A percentile compares a stretch with the other conserved stretches of the same genome.
These are phyloP conservation scores for Bucorvus abyssinicus DNA, from an alignment of 2,797 vertebrate species.

Conservation along the genomic window DNA sequence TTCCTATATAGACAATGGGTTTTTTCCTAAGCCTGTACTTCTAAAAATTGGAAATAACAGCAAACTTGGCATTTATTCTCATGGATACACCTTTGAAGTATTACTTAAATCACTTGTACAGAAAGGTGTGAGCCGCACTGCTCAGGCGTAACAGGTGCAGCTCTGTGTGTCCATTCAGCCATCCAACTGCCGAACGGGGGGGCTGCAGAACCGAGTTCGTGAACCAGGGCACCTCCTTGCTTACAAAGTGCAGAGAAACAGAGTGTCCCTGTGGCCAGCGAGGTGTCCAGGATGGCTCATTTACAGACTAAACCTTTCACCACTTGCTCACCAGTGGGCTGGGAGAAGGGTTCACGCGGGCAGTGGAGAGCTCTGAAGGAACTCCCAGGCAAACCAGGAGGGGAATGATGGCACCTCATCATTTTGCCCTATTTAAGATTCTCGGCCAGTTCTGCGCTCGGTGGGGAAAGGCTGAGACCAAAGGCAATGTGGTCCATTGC, in stretches of 20 bases:
- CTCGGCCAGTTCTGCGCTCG: rapidly evolving
- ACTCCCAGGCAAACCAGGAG: rapidly evolving
- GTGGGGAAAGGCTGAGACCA: rapidly evolving
- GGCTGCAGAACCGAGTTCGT: rapidly evolving
- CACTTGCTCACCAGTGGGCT: rapidly evolving
- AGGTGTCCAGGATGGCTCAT: rapidly evolving
- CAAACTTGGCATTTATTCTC: neutral
- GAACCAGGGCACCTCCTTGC: rapidly evolving
- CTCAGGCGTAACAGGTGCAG: rapidly evolving
- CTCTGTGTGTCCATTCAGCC: rapidly evolving
- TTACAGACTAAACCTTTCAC: rapidly evolving
- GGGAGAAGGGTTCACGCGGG: rapidly evolving
- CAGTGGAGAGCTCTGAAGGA: rapidly evolving
- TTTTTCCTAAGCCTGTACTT: neutral
- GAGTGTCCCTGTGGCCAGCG: rapidly evolving
- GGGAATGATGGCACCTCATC: rapidly evolving
- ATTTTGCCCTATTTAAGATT: rapidly evolving
- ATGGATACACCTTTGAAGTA: rapidly evolving
- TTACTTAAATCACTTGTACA: rapidly evolving
- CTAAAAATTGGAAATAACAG: neutral
- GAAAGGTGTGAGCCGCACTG: rapidly evolving
- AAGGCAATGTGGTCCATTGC: rapidly evolving
- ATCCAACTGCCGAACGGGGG: rapidly evolving
- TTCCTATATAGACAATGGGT: rapidly evolving
- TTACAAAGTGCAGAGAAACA: rapidly evolving